Evolutionary conservation across 1,140 invertebrate species (phyloP), one percentile per base, ranked within the genome.

Genomic region (Lethrus apterus): DNA sequence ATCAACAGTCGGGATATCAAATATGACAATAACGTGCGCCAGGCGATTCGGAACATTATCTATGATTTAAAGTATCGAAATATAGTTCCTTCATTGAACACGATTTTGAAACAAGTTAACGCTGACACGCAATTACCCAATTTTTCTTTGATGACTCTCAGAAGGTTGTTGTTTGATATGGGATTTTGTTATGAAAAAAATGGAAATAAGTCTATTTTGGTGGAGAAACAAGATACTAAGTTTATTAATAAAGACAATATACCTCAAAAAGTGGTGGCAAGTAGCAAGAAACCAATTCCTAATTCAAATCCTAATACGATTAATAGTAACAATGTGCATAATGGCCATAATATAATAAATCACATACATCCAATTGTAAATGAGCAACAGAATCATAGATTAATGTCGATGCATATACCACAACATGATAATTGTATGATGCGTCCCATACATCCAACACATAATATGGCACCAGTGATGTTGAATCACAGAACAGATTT

Each of bases 161-260:
- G 62, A 30, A 52, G 62, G 41, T 41, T 64, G 7, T 44, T 64
- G 32, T 58, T 56, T 49, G 62, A 64, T 55, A 64, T 63, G 58
- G 60, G 60, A 8, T n/a, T n/a, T n/a, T n/a, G n/a, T n/a, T n/a
- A n/a, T n/a, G 58, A 62, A 44, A 64, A 64, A 45, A 55, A 55
- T 49, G 60, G 60, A 2, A 64, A 56, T 35, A 64, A 62, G 49
- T 52, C 60, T 2, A 44, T 64, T 29, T 46, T 64, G 35, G 48
- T 60, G 18, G 62, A 64, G 31, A 62, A 57, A 10, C 18, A 36
- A 33, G 15, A 42, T n/a, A 42, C 23, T 13, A 44, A 32, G 17
- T 2, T 32, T 3, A 32, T n/a, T 32, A n/a, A 13, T 14, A 44
- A 33, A 19, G 21, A 5, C 7, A 42, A 18, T 26, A 14, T 11